A percentile compares a stretch with the other conserved stretches of the same genome.
These are phyloP conservation scores for Lycocerus yunnanus DNA, from an alignment of 2,888 invertebrate genomes.

Conservation along the genomic window DNA sequence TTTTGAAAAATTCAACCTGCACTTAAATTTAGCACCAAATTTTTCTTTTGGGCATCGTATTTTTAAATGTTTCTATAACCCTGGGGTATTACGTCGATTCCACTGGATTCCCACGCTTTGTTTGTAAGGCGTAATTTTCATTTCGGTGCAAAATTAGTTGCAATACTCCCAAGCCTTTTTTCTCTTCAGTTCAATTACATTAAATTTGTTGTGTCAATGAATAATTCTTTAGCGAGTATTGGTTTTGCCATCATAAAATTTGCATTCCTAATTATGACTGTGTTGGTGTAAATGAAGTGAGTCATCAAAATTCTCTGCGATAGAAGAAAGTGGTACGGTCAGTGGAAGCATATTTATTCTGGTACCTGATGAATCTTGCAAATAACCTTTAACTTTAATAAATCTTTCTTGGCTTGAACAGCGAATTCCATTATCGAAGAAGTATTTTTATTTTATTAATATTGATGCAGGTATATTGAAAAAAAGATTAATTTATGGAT, in stretches of 20 bases:
- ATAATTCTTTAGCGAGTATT: not conserved
- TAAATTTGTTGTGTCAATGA: not conserved
- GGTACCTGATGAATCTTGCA: not conserved
- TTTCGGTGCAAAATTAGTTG: not conserved
- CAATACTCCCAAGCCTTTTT: not conserved
- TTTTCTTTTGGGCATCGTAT: not conserved
- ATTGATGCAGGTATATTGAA: too few relatives aligned
- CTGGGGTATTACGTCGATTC: not conserved
- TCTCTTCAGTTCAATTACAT: not conserved
- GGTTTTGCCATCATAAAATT: not conserved
- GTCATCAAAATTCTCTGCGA: not conserved
- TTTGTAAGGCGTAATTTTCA: not conserved
- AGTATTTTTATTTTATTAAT: too few relatives aligned
- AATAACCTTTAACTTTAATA: not conserved
- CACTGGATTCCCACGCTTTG: not conserved
- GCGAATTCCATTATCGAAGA: too few relatives aligned
- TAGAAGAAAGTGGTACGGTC: not conserved
- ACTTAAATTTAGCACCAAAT: too few relatives aligned
- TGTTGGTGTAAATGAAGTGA: not conserved
- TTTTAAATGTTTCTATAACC: not conserved
- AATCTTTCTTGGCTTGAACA: too few relatives aligned
- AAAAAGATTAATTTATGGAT: too few relatives aligned
- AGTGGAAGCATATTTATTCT: not conserved
- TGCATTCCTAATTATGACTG: not conserved
- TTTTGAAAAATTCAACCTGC: not conserved